Evolutionary conservation across 2,888 invertebrate genomes (phyloP).

Genomic region (Ornithoptera alexandrae): DNA sequence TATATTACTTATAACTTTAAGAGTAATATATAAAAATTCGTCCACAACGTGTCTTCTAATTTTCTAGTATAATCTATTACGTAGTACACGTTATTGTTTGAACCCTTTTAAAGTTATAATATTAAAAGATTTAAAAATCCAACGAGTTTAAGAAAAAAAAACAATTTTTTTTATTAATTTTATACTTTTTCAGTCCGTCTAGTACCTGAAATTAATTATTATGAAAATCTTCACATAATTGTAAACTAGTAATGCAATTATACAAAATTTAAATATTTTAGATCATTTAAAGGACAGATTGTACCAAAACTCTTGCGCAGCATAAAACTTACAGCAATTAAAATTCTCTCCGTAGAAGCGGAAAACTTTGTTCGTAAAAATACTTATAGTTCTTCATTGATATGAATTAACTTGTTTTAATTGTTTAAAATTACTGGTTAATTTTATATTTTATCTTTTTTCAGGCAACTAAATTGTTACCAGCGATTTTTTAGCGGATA

Average conservation of each 20-base stretch:
- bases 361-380: constrained; percentile 23
- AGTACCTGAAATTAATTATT: too few relatives aligned
- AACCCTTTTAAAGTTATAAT: too few relatives aligned
- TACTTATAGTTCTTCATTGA: constrained; percentile 23
- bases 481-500: background rate
- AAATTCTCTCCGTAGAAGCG: constrained; percentile 27
- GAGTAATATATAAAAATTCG: too few relatives aligned
- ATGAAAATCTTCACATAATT: background rate
- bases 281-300: constrained; percentile 5
- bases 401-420: background rate
- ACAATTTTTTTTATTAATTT: too few relatives aligned
- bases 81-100: too few relatives aligned
- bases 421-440: background rate
- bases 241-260: background rate
- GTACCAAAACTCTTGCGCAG: constrained; percentile 12
- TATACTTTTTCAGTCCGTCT: too few relatives aligned
- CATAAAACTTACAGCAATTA: constrained; percentile 17
- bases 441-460: background rate
- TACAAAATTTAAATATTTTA: constrained; percentile 1
- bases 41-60: too few relatives aligned
- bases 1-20: too few relatives aligned
- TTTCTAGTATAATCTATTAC: too few relatives aligned
- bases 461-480: background rate
- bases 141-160: too few relatives aligned
- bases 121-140: too few relatives aligned